Evolutionary conservation across 1,140 invertebrate genomes (phyloP).

Genomic region (Agraylea sexmaculata): DNA sequence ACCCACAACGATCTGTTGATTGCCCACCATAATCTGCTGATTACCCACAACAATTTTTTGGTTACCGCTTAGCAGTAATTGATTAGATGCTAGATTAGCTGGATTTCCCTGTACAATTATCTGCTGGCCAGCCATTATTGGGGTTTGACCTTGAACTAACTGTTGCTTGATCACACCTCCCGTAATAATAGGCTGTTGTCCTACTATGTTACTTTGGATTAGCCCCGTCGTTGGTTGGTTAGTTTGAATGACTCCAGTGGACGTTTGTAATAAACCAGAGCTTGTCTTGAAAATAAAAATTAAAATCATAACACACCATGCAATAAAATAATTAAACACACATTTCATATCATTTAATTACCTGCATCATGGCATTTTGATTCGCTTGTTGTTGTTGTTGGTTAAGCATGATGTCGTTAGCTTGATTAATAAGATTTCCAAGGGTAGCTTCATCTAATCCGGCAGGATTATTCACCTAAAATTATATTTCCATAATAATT

Average conservation of each 20-base stretch:
- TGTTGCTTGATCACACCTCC: constrained; percentile 27
- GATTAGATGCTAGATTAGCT: constrained; percentile 5
- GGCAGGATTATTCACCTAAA: constrained; percentile 38
- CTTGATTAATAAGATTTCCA: constrained; percentile 38
- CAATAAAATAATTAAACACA: neutral
- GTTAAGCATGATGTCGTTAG: constrained; percentile 39
- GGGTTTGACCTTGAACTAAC: constrained; percentile 37
- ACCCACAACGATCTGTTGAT: constrained; percentile 9
- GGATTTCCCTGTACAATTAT: constrained; percentile 14
- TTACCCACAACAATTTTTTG: constrained; percentile 12
- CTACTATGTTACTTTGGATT: constrained; percentile 13
- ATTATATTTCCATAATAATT: too few species aligned
- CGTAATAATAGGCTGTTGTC: constrained; percentile 8
- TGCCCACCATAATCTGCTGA: constrained; percentile 11
- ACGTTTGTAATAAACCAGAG: neutral
- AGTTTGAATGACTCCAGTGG: constrained; percentile 16
- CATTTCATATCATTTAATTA: neutral
- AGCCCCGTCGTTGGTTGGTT: constrained; percentile 14
- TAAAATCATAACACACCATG: neutral
- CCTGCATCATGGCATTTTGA: constrained; percentile 16
- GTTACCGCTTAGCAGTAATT: constrained; percentile 3
- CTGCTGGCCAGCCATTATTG: constrained; percentile 36
- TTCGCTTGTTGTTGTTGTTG: constrained; percentile 12
- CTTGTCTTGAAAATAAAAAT: neutral
- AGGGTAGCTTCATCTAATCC: constrained; percentile 38